Percentiles rank a stretch among this genome's conserved stretches.
phyloP scores from a whole-genome alignment of 2,888 invertebrate species.

The Corbicula japonica region DNA sequence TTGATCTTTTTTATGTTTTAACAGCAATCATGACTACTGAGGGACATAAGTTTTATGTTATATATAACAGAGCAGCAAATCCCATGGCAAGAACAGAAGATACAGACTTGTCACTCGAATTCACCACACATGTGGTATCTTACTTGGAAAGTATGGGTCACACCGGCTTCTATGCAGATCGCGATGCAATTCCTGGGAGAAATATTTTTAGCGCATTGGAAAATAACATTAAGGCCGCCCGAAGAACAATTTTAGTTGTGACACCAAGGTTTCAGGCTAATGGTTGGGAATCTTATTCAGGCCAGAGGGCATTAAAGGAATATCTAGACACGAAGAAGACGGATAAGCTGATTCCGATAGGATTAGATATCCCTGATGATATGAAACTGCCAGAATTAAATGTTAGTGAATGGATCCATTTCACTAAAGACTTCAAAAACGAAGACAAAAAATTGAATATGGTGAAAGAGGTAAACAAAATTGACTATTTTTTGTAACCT shows the following conservation, averaged over 20 bases:
- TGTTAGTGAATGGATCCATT: conserved; percentile 18
- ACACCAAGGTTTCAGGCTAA: conserved; percentile 17
- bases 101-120: neutral
- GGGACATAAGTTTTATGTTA: conserved; percentile 1
- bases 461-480: conserved; percentile 12
- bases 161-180: conserved; percentile 4
- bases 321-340: conserved; percentile 3
- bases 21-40: neutral
- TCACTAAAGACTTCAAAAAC: neutral
- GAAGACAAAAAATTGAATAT: neutral
- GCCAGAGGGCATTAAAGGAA: conserved; percentile 1
- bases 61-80: conserved; percentile 26
- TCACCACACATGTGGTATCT: conserved; percentile 8
- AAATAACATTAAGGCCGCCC: neutral
- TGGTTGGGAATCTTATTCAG: conserved; percentile 15
- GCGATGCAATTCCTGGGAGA: conserved; percentile 24
- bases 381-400: conserved; percentile 1
- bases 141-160: neutral
- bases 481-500: too few relatives aligned
- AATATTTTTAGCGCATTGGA: conserved; percentile 8
- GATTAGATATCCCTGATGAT: neutral
- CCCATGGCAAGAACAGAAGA: conserved; percentile 5
- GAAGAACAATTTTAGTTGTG: conserved; percentile 22
- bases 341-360: conserved; percentile 21
- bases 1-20: neutral